Conservation (phyloP, 2,113 vertebrate genomes). For the Lutjanus erythropterus region DNA sequence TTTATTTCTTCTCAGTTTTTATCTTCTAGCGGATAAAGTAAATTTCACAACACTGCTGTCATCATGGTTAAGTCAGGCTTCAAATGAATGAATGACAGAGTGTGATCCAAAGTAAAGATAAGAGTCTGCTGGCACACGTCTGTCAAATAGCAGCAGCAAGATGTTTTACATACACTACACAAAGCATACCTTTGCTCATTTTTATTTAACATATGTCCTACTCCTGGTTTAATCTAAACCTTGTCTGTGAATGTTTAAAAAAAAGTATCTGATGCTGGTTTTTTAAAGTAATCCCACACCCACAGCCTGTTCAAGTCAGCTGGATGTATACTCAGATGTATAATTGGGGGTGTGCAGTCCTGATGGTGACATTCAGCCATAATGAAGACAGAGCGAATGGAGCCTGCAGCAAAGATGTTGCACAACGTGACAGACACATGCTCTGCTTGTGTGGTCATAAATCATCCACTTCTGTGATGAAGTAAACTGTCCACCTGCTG, state of each 20-base stretch:
- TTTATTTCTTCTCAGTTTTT: not conserved
- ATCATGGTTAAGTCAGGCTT: not conserved
- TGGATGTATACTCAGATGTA: too few relatives aligned
- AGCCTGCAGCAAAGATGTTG: slow-evolving; percentile 11
- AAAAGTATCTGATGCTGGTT: not conserved
- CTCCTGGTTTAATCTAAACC: too few relatives aligned
- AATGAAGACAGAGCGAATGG: not conserved
- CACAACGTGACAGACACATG: not conserved
- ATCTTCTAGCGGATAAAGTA: not conserved
- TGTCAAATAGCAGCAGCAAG: slow-evolving; percentile 15
- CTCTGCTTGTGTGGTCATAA: slow-evolving; percentile 5
- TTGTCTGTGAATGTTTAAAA: too few relatives aligned
- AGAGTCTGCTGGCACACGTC: not conserved
- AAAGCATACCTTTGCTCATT: slow-evolving; percentile 1
- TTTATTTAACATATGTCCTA: not conserved
- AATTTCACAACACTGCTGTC: not conserved
- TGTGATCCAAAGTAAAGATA: slow-evolving; percentile 29
- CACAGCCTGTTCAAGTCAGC: not conserved
- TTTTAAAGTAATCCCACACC: not conserved
- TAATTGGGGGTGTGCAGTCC: too few relatives aligned
- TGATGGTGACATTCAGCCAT: not conserved
- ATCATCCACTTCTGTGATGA: not conserved
- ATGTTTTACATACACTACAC: slow-evolving; percentile 17
- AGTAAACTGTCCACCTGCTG: not conserved
- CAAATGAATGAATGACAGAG: slow-evolving; percentile 13